Evolutionary conservation across 1,140 invertebrate species (phyloP).

Genomic region (Chrysomallon squamiferum): DNA sequence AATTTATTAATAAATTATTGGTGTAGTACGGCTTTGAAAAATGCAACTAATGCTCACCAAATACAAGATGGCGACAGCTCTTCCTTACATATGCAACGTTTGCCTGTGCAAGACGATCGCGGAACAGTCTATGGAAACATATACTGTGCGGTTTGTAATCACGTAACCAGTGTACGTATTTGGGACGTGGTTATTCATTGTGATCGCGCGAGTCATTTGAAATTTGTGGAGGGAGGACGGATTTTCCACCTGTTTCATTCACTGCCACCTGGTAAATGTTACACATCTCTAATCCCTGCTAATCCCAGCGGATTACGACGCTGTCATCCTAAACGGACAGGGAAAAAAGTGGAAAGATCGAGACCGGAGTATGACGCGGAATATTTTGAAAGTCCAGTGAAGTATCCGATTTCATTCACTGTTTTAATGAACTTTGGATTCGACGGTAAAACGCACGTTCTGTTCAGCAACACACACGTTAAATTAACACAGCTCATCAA

Average conservation of each 20-base stretch:
- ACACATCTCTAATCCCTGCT: background rate
- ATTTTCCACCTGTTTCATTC: background rate
- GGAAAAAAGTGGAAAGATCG: background rate
- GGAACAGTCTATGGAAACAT: conserved; percentile 68
- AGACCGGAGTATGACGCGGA: background rate
- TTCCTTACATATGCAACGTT: conserved; percentile 21
- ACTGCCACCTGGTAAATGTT: background rate
- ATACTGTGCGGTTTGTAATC: conserved; percentile 68
- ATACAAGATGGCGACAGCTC: too few species aligned
- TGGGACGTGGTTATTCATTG: background rate
- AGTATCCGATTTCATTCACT: conserved; percentile 60
- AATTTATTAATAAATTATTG: too few species aligned
- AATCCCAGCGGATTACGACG: conserved; percentile 2
- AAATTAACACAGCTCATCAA: background rate
- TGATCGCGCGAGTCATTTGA: background rate
- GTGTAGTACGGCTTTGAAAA: too few species aligned
- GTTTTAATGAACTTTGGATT: conserved; percentile 64
- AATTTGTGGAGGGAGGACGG: background rate
- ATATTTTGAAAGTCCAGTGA: conserved; percentile 1
- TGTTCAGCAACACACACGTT: conserved; percentile 64
- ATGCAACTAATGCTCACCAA: too few species aligned
- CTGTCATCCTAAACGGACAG: conserved; percentile 6
- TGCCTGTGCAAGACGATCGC: conserved; percentile 61
- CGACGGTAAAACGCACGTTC: conserved; percentile 58
- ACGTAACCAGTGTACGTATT: background rate